Evolutionary conservation across 2,113 vertebrate genomes (phyloP), one percentile per base, ranked within the genome.

Genomic region (Mormyrus lacerda): DNA sequence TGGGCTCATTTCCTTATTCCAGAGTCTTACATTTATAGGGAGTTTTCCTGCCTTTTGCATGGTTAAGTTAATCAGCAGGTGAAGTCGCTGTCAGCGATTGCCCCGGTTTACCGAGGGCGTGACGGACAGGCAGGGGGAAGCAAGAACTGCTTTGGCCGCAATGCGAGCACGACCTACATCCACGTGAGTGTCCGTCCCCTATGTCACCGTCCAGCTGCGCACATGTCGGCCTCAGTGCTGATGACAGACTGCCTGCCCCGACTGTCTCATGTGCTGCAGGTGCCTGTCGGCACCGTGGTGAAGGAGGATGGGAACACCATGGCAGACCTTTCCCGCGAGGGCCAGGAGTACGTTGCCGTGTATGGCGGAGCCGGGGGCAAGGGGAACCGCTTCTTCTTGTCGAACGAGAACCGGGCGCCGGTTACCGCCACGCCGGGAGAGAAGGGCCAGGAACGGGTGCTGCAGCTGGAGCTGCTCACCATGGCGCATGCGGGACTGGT

Each of bases 401-500:
- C 97, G 91, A 99, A 99, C 3, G 97, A 98, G 92, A 98, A 97
- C 93, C 95, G 98, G 0, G 97, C 98, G 0, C 98, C 98, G 0
- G 87, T 89, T 0, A 95, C 89, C 0, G 94, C 95, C 24, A 99
- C 97, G 7, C 93, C 94, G 0, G 98, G 98, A 47, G 93, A 94
- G 45, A 92, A 88, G 0, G 98, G 98, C 1, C 95, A 99, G 92
- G 95, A 97, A 88, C 95, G 96, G 0, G 10, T 95, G 9, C 95
- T 99, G 51, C 93, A 97, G 1, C 93, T 99, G 91, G 98, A 99
- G 92, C 96, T 99, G n/a, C 97, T 95, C 91, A 99, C 97, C 10
- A 94, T 99, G 95, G 98, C 98, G 48, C 98, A 99, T 1, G 98
- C 97, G 0, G 98, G 98, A 50, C 89, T 99, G 97, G 98, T 99